Evolutionary conservation across 2,797 vertebrate genomes (phyloP).

Genomic region (Coilia nasus): DNA sequence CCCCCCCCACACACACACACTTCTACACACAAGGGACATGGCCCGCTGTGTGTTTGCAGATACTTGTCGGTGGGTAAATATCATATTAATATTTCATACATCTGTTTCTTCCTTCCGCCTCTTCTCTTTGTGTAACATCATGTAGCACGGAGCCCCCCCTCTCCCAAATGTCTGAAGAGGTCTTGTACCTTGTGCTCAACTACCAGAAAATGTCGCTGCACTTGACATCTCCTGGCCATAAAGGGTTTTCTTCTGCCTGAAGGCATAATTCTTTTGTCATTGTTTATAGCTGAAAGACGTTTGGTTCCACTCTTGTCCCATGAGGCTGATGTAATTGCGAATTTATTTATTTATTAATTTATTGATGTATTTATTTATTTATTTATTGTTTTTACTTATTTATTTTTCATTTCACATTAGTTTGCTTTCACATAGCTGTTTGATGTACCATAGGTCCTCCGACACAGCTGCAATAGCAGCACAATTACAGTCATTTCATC

Average conservation of each 20-base stretch:
- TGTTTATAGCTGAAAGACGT: conserved; percentile 48
- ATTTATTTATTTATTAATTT: background rate
- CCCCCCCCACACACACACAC: conserved; percentile 44
- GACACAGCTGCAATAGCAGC: background rate
- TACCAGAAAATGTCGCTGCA: conserved; percentile 67
- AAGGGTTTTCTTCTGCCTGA: conserved; percentile 77
- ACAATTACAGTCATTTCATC: background rate
- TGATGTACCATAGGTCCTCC: background rate
- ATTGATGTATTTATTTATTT: background rate
- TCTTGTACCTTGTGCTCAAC: conserved; percentile 73
- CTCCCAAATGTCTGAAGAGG: conserved; percentile 73
- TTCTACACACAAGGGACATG: conserved; percentile 49
- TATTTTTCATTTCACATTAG: background rate
- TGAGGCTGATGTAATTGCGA: conserved; percentile 37
- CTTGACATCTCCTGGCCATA: conserved; percentile 65
- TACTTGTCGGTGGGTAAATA: conserved; percentile 70
- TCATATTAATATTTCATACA: conserved; percentile 79
- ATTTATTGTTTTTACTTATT: background rate
- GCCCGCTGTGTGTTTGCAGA: conserved; percentile 42
- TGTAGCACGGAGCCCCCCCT: conserved; percentile 50
- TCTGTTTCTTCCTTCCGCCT: conserved; percentile 58
- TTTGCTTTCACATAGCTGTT: background rate
- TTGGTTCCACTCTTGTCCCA: background rate
- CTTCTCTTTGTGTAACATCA: conserved; percentile 62
- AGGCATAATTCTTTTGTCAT: conserved; percentile 73